Evolutionary conservation across 2,797 vertebrate genomes (phyloP).

Genomic region (Anguilla marmorata): DNA sequence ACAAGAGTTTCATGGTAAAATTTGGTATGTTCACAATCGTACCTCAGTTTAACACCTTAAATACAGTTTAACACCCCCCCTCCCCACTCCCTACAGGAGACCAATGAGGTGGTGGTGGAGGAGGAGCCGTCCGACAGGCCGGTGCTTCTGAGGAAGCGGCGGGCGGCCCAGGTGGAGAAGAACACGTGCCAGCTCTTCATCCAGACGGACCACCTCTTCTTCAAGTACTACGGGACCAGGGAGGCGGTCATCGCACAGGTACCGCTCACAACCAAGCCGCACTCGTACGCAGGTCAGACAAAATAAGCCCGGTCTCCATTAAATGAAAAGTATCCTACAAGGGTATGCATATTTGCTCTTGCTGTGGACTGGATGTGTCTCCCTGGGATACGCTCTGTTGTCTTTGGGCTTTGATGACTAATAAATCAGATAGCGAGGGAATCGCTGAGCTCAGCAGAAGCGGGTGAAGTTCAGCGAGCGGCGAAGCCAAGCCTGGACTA

Average conservation of each 20-base stretch:
- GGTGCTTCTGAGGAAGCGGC: conserved; percentile 82
- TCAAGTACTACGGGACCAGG: conserved; percentile 79
- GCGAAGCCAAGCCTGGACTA: not conserved
- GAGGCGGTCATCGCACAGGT: conserved; percentile 98
- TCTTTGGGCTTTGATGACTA: conserved; percentile 20
- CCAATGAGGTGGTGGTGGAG: conserved; percentile 43
- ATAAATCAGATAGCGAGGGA: not conserved
- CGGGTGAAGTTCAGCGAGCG: not conserved
- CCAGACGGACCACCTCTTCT: conserved; percentile 94
- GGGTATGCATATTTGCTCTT: not conserved
- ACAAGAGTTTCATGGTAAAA: not conserved
- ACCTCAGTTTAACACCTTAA: not conserved
- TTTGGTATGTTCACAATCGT: not conserved
- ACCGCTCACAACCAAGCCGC: conserved; percentile 30
- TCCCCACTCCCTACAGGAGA: conserved; percentile 46
- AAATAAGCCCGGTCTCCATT: not conserved
- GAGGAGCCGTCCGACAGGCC: conserved; percentile 65
- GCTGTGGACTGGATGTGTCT: not conserved
- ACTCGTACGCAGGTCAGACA: not conserved
- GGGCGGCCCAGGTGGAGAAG: conserved; percentile 83
- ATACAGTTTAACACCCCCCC: not conserved
- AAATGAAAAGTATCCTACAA: not conserved
- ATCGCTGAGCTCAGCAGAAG: conserved; percentile 19
- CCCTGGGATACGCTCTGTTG: not conserved
- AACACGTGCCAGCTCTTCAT: conserved; percentile 96